These are phyloP conservation scores for Isichthys henryi DNA, from an alignment of 2,113 vertebrate genomes.

Conservation along the genomic window DNA sequence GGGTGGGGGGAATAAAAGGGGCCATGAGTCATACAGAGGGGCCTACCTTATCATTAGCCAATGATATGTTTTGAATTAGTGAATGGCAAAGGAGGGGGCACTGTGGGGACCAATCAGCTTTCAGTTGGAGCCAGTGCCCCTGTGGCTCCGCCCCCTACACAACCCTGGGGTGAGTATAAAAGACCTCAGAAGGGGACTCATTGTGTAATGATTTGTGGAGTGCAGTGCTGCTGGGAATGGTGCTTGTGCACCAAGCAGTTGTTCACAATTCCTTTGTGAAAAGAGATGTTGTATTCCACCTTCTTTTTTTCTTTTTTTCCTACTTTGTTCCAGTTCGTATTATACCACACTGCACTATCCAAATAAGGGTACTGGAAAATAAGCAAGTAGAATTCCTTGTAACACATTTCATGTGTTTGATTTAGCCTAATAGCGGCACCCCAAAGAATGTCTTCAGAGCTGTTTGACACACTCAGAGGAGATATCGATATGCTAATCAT, in stretches of 20 bases:
- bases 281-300: not conserved
- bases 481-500: not conserved
- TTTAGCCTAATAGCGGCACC: not conserved
- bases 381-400: not conserved
- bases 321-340: not conserved
- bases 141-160: not conserved
- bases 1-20: not conserved
- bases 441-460: not conserved
- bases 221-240: not conserved
- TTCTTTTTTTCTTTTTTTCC: not conserved
- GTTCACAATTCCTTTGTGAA: not conserved
- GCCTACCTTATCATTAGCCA: not conserved
- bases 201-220: not conserved
- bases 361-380: not conserved
- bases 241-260: not conserved
- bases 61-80: not conserved
- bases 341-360: not conserved
- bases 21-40: not conserved
- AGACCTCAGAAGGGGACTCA: not conserved
- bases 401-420: conserved; percentile 3
- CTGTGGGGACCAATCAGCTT: not conserved
- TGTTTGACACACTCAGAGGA: not conserved
- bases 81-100: not conserved
- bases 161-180: not conserved
- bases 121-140: not conserved